Evolutionary conservation across 2,113 vertebrate species (phyloP), one percentile per base, ranked within the genome.

Genomic region (Crotalus horridus): DNA sequence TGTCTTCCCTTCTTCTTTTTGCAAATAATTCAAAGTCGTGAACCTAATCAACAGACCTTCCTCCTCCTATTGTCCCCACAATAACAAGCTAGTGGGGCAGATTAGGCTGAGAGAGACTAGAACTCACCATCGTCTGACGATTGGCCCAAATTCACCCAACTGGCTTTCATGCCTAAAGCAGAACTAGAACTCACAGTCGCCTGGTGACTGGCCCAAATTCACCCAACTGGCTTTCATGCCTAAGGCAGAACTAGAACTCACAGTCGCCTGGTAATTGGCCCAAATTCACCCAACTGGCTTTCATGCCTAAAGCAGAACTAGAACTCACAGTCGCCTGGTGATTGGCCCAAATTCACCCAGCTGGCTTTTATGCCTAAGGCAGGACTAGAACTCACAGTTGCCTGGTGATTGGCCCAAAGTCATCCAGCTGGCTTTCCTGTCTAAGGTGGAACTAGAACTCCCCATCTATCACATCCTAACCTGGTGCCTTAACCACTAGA

Each of bases 301-400:
- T 64, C 3, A 64, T 12, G 24, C 8, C 26, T 61, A 64, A 12
- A 0, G 61, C 3, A 1, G 0, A 1, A 29, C 61, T 64, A 64
- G 10, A 64, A 61, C 9, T 61, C 59, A 10, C 58, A 1, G 0
- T 58, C 56, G 0, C 58, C 58, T 59, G 58, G 58, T 9, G 59
- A 61, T 26, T 61, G 24, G 24, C 24, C 59, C 59, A 61, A 29
- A 61, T 9, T 61, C 59, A 61, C 9, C 24, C 59, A 29, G 24
- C 1, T 0, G 3, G 0, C 24, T 61, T 61, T 26, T 1, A 61
- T 11, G 24, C 24, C 24, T 61, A 29, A 61, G 3, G 24, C 1
- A 1, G 24, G 1, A 29, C 61, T 64, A 64, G 10, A 64, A 61
- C 9, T 61, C 59, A 26, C 58, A 0, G 0, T 58, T 2, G 0